Conservation (phyloP, 2,797 vertebrate genomes). For the Gallinago stenura region DNA sequence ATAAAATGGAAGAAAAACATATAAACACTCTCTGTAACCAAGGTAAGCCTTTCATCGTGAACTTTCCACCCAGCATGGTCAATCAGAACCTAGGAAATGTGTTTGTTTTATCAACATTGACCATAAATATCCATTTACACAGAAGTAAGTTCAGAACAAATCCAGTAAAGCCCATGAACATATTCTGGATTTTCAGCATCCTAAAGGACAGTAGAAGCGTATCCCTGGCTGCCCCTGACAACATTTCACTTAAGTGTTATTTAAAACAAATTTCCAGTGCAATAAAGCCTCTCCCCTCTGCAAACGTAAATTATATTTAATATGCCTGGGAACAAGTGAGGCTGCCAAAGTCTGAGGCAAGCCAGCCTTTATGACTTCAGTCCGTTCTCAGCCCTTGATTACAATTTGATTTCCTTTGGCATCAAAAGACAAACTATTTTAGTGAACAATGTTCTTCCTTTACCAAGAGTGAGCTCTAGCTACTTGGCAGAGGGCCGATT, state of each 20-base stretch:
- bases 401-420: constrained; percentile 89
- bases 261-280: constrained; percentile 78
- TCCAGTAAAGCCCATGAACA: background rate
- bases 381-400: constrained; percentile 87
- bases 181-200: constrained; percentile 15
- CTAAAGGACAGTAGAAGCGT: constrained; percentile 34
- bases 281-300: constrained; percentile 75
- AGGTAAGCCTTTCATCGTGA: background rate
- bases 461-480: constrained; percentile 77
- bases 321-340: constrained; percentile 82
- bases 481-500: constrained; percentile 74
- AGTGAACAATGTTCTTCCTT: constrained; percentile 88
- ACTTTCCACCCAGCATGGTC: background rate
- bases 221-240: constrained; percentile 10
- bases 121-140: background rate
- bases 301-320: constrained; percentile 82
- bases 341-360: constrained; percentile 79
- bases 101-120: background rate
- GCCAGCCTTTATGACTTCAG: constrained; percentile 86
- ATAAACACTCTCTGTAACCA: background rate
- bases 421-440: constrained; percentile 86
- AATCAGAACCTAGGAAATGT: background rate
- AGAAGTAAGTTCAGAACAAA: background rate
- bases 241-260: constrained; percentile 63
- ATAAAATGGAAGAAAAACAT: background rate